These are phyloP conservation scores for Pherbina coryleti DNA, from an alignment of 2,888 invertebrate genomes.

Conservation along the genomic window DNA sequence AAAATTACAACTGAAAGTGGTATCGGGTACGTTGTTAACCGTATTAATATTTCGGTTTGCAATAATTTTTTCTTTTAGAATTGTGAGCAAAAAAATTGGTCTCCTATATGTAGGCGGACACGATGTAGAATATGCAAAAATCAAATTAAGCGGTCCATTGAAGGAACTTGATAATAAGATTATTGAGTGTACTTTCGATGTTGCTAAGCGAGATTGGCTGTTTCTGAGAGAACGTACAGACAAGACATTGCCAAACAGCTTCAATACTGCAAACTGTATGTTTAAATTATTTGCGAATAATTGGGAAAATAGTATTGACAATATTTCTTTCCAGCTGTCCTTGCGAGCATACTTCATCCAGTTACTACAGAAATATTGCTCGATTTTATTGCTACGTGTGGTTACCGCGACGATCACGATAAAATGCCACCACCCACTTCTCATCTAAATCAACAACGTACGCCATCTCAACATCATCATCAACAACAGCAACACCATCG, in stretches of 20 bases:
- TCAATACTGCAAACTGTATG: slow-evolving; percentile 77
- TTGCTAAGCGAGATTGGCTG: slow-evolving; percentile 79
- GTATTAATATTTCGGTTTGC: slow-evolving; percentile 4
- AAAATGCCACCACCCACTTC: slow-evolving; percentile 78
- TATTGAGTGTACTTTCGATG: slow-evolving; percentile 91
- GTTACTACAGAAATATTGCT: slow-evolving; percentile 87
- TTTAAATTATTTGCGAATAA: not conserved
- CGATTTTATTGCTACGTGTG: slow-evolving; percentile 77
- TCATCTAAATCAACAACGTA: not conserved
- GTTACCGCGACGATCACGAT: slow-evolving; percentile 77
- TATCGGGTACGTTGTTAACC: slow-evolving; percentile 74
- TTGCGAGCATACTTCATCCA: slow-evolving; percentile 84
- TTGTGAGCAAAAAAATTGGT: slow-evolving; percentile 78
- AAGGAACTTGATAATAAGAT: slow-evolving; percentile 91
- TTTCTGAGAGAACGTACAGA: slow-evolving; percentile 97
- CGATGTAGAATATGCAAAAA: slow-evolving; percentile 77
- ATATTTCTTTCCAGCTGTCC: slow-evolving; percentile 76
- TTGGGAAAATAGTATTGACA: not conserved
- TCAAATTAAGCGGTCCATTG: slow-evolving; percentile 84
- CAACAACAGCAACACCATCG: slow-evolving; percentile 13
- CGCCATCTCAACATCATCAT: slow-evolving; percentile 21
- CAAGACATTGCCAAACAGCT: slow-evolving; percentile 95
- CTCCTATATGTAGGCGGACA: slow-evolving; percentile 83
- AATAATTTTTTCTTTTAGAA: slow-evolving; percentile 69
- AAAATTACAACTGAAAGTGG: slow-evolving; percentile 82